phyloP scores from a whole-genome alignment of 2,888 invertebrate genomes.

The Tetragonisca angustula region DNA sequence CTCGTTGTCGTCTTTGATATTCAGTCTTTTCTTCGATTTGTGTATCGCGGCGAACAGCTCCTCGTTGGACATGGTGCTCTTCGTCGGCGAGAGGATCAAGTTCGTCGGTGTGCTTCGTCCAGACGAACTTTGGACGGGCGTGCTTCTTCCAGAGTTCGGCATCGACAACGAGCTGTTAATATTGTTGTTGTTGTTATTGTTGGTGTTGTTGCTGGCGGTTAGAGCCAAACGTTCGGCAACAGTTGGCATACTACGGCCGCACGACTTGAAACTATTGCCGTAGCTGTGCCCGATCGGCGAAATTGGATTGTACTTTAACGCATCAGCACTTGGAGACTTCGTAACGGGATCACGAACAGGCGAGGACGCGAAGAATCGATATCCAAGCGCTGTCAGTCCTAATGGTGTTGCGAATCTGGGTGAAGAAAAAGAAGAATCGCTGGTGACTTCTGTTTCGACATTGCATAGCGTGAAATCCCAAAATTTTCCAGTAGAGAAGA shows the following conservation, averaged over 20 bases:
- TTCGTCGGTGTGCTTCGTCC: conserved; percentile 77
- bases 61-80: conserved; percentile 91
- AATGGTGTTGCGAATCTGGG: conserved; percentile 79
- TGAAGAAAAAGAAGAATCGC: conserved; percentile 21
- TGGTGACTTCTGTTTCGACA: background rate
- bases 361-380: conserved; percentile 81
- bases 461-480: background rate
- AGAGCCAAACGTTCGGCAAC: conserved; percentile 77
- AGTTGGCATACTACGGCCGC: conserved; percentile 73
- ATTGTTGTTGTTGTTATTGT: background rate
- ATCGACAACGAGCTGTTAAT: conserved; percentile 58
- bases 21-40: conserved; percentile 90
- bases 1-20: conserved; percentile 86
- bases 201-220: conserved; percentile 61
- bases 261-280: conserved; percentile 74
- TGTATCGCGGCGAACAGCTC: conserved; percentile 91
- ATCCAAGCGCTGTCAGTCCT: conserved; percentile 78
- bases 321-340: conserved; percentile 69
- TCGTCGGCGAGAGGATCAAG: conserved; percentile 87
- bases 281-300: conserved; percentile 77
- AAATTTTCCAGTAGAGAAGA: no score
- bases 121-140: conserved; percentile 67
- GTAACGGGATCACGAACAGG: conserved; percentile 71
- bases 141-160: conserved; percentile 67
- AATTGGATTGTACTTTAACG: conserved; percentile 74